phyloP scores from a whole-genome alignment of 2,888 invertebrate species.

The Ceriagrion tenellum region DNA sequence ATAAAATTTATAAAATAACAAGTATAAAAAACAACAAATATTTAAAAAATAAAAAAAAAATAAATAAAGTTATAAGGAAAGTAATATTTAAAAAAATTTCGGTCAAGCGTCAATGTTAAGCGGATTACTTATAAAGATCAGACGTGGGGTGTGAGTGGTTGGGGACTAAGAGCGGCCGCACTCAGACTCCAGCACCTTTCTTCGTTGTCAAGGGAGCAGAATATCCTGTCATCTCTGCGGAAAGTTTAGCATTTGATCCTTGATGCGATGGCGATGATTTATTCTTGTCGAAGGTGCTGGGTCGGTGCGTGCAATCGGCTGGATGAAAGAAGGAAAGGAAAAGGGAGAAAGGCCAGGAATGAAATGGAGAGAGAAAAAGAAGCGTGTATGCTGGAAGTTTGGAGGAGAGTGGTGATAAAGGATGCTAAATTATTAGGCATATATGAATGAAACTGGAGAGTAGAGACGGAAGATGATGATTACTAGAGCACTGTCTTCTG shows the following conservation, averaged over 20 bases:
- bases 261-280: not conserved
- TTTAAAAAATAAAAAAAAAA: too few species aligned
- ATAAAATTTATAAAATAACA: too few species aligned
- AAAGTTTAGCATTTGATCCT: not conserved
- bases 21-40: too few species aligned
- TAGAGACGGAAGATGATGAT: not conserved
- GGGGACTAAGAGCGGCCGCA: not conserved
- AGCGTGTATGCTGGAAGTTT: not conserved
- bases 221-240: not conserved
- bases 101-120: not conserved
- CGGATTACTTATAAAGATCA: too few species aligned
- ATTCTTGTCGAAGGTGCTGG: not conserved
- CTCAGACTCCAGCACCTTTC: not conserved
- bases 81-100: not conserved
- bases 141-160: too few species aligned
- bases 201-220: not conserved
- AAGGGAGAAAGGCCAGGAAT: not conserved
- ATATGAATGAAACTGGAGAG: not conserved
- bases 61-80: too few species aligned
- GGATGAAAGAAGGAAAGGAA: not conserved
- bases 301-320: not conserved
- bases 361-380: not conserved
- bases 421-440: not conserved
- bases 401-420: not conserved
- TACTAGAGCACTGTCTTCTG: too few species aligned